phyloP scores from a whole-genome alignment of 2,113 vertebrate species.

The Corythoichthys intestinalis region DNA sequence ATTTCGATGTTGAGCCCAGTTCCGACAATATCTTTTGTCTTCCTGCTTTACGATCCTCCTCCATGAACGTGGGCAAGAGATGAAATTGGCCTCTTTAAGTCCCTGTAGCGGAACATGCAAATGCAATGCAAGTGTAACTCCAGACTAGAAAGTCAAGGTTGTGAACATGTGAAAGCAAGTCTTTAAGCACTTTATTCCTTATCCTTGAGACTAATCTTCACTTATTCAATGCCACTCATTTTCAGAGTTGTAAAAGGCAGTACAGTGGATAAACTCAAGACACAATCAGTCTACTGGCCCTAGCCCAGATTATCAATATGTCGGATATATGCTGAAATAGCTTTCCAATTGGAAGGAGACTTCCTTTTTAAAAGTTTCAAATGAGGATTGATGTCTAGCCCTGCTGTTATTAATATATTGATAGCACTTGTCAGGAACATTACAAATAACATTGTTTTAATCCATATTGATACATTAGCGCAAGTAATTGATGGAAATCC shows the following conservation, averaged over 20 bases:
- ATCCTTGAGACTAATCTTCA: no score
- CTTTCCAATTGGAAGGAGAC: not conserved
- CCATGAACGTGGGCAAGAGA: conserved; percentile 52
- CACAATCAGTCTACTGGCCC: no score
- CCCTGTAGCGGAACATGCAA: conserved; percentile 61
- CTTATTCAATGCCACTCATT: no score
- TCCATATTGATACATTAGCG: conserved; percentile 62
- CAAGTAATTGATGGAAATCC: conserved; percentile 67
- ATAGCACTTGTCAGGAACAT: conserved; percentile 63
- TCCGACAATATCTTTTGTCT: conserved; percentile 42
- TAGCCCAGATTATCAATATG: no score
- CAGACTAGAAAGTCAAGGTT: no score
- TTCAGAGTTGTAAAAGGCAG: no score
- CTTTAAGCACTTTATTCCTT: no score
- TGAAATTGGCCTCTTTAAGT: conserved; percentile 58
- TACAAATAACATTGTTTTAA: conserved; percentile 52
- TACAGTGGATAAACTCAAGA: no score
- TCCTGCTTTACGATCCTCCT: conserved; percentile 53
- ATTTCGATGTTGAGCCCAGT: conserved; percentile 32
- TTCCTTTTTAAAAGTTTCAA: conserved; percentile 8
- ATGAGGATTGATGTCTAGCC: conserved; percentile 62
- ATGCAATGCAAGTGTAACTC: conserved; percentile 40
- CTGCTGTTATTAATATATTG: conserved; percentile 65
- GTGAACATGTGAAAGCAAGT: no score
- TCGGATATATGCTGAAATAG: no score